Percentiles rank a stretch among this genome's conserved stretches.
Evolutionary conservation across 2,113 vertebrate species (phyloP).

Genomic region (Platanista minor): DNA sequence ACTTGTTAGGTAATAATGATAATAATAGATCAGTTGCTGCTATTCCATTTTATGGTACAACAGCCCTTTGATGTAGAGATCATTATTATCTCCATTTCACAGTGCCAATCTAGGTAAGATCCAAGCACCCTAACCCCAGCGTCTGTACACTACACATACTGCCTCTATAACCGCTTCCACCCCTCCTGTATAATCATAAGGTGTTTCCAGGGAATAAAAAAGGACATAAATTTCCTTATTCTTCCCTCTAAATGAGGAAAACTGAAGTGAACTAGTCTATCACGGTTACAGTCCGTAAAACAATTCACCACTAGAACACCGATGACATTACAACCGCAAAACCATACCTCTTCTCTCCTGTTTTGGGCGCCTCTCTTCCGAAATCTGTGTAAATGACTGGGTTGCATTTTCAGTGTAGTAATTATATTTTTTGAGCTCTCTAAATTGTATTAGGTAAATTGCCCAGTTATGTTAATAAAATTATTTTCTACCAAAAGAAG

Average conservation of each 20-base stretch:
- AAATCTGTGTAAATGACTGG: background rate
- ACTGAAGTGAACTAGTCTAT: background rate
- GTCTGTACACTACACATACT: background rate
- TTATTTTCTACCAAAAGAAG: background rate
- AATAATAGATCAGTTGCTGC: background rate
- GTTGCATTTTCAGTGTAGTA: background rate
- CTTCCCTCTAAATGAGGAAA: background rate
- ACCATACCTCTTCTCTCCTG: background rate
- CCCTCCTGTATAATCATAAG: background rate
- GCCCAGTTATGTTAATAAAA: background rate
- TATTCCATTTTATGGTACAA: background rate
- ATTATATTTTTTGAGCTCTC: background rate
- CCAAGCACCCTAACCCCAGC: background rate
- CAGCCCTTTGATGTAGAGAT: background rate
- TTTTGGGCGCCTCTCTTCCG: background rate
- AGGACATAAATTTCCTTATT: background rate
- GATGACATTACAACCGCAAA: background rate
- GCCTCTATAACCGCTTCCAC: background rate
- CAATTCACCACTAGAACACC: background rate
- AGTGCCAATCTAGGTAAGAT: background rate
- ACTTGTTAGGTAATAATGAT: background rate
- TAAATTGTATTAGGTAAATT: background rate
- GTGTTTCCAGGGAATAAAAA: background rate
- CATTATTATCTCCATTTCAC: background rate
- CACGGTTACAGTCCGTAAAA: background rate